Evolutionary conservation across 2,797 vertebrate genomes (phyloP), one percentile per base, ranked within the genome.

Genomic region (Etheostoma perlongum): DNA sequence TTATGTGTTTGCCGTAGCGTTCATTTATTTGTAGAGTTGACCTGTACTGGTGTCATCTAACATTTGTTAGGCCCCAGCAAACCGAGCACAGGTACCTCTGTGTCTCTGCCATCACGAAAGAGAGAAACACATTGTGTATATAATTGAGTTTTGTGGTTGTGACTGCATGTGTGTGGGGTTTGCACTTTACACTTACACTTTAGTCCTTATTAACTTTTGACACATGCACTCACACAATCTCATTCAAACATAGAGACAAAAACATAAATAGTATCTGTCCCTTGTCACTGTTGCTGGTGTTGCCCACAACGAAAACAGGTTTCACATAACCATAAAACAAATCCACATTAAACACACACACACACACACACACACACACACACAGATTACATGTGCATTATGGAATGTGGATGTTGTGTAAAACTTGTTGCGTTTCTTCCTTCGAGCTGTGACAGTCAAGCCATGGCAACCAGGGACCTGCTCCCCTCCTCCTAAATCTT

Each of bases 101-200:
- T 55, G 51, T 77, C 25, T 72, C 75, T 68, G 51, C 76, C 69
- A 88, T 88, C 89, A 90, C 88, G 83, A 93, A 91, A 85, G 51
- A 61, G 60, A 79, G 65, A 85, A 85, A 46, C 25, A 4, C 25
- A 25, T 23, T 70, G 46, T 63, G 55, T 57, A 10, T 70, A 25
- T 8, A 1, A 63, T 18, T 74, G 13, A 15, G n/a, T 77, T 74
- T 60, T 60, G 33, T 70, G 51, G 12, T 6, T 63, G 63, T 51
- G 21, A 8, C 23, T 80, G 52, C 30, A 27, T 47, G 11, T 53
- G 47, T 74, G 70, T 82, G 25, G n/a, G 70, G 79, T 57, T 83
- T 42, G 27, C 76, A 55, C 5, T 30, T 30, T 63, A 61, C 55
- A 90, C 46, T 61, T 52, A 61, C 55, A 90, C 46, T 61, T 52